Evolutionary conservation across 2,113 vertebrate species (phyloP).

Genomic region (Puma concolor): DNA sequence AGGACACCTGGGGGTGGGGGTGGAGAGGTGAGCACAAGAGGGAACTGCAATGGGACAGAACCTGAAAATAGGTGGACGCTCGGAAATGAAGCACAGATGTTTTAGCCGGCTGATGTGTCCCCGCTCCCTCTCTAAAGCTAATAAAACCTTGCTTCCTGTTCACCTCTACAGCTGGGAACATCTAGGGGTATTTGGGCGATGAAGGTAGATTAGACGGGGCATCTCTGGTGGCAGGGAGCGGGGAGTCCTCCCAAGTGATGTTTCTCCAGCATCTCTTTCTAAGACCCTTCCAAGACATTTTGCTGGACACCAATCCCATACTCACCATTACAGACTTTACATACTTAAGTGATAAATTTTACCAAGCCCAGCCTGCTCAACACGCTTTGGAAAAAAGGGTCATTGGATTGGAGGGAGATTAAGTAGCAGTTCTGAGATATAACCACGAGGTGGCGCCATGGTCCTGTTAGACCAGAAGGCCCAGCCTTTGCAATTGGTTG

Average conservation of each 20-base stretch:
- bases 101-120: not conserved
- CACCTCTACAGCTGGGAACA: not conserved
- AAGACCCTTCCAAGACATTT: not conserved
- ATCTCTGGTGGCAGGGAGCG: not conserved
- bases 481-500: fast-evolving
- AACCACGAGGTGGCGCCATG: slow-evolving; percentile 81
- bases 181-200: not conserved
- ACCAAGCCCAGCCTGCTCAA: fast-evolving
- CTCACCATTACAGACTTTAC: not conserved
- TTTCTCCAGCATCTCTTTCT: not conserved
- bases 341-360: not conserved
- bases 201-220: not conserved
- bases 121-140: not conserved
- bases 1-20: not conserved
- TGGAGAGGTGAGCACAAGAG: not conserved
- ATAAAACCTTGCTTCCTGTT: not conserved
- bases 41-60: no score
- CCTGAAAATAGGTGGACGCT: not conserved
- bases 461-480: not conserved
- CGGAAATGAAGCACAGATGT: not conserved
- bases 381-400: not conserved
- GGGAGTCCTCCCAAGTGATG: not conserved
- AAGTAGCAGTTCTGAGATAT: not conserved
- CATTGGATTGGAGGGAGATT: not conserved
- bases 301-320: not conserved